A percentile compares a stretch with the other conserved stretches of the same genome.
Conservation (phyloP, 2,888 invertebrate species). For the Ennomos fuscantarius region DNA sequence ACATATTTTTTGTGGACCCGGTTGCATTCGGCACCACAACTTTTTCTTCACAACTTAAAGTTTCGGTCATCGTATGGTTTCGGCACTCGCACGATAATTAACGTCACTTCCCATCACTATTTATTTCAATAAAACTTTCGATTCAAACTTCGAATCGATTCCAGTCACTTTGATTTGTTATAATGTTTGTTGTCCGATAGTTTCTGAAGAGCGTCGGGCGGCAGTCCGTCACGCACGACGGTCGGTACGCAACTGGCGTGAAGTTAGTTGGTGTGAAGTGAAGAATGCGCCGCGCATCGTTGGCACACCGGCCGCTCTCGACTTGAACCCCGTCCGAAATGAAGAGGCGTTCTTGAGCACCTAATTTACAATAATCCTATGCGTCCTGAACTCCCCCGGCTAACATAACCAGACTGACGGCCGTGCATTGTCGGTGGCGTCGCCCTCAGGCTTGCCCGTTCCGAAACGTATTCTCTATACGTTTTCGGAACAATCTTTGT, state of each 20-base stretch:
- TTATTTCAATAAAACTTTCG: constrained; percentile 42
- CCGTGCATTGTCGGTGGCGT: constrained; percentile 81
- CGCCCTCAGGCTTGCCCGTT: constrained; percentile 77
- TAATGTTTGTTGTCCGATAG: constrained; percentile 77
- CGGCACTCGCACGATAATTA: constrained; percentile 44
- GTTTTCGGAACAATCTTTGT: constrained; percentile 69
- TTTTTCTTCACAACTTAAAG: constrained; percentile 77
- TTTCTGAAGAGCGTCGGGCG: constrained; percentile 62
- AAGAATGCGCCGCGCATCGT: constrained; percentile 84
- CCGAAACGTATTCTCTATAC: constrained; percentile 68
- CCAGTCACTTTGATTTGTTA: constrained; percentile 72
- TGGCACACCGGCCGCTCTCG: constrained; percentile 79
- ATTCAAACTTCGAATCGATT: constrained; percentile 58
- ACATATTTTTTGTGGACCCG: constrained; percentile 77
- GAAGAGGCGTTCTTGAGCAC: constrained; percentile 61
- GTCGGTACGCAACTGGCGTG: constrained; percentile 78
- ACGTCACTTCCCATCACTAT: constrained; percentile 70
- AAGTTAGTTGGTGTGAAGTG: constrained; percentile 77
- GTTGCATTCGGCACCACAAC: constrained; percentile 77
- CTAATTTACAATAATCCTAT: constrained; percentile 60
- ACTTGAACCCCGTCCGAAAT: constrained; percentile 66
- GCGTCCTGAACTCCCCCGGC: constrained; percentile 60
- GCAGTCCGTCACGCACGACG: constrained; percentile 64
- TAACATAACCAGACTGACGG: constrained; percentile 81
- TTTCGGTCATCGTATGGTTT: constrained; percentile 76